A percentile compares a stretch with the other conserved stretches of the same genome.
Evolutionary conservation across 2,888 invertebrate species (phyloP).

Genomic region (Heliconius ethilla): DNA sequence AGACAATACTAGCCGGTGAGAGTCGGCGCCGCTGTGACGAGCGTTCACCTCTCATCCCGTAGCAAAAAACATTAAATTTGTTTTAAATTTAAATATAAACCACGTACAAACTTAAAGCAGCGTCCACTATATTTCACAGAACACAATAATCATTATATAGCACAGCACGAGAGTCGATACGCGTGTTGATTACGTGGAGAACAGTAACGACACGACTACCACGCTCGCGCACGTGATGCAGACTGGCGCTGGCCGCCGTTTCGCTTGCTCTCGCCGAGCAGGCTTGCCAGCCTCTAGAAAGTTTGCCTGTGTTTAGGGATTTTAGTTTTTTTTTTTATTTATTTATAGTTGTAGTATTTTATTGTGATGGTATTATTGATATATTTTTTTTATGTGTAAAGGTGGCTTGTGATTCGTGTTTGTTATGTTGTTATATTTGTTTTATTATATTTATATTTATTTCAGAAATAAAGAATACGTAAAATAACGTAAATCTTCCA

Average conservation of each 20-base stretch:
- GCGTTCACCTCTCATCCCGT: constrained; percentile 79
- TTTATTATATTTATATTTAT: neutral
- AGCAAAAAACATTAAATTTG: constrained; percentile 57
- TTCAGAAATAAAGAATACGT: too few species aligned
- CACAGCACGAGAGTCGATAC: constrained; percentile 75
- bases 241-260: constrained; percentile 47
- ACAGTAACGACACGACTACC: constrained; percentile 61
- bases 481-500: too few species aligned
- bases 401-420: neutral
- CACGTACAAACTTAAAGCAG: constrained; percentile 61
- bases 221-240: constrained; percentile 74
- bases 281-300: constrained; percentile 59
- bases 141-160: constrained; percentile 67
- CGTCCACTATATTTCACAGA: constrained; percentile 71
- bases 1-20: constrained; percentile 80
- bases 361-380: neutral
- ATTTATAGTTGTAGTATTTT: neutral
- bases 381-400: neutral
- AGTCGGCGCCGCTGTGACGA: constrained; percentile 80
- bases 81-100: constrained; percentile 50
- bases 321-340: constrained; percentile 27
- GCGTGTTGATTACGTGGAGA: constrained; percentile 68
- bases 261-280: constrained; percentile 57
- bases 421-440: neutral
- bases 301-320: constrained; percentile 58